Percentiles rank a stretch among this genome's conserved stretches.
Conservation (phyloP, 2,113 vertebrate species). For the Casuarius casuarius region DNA sequence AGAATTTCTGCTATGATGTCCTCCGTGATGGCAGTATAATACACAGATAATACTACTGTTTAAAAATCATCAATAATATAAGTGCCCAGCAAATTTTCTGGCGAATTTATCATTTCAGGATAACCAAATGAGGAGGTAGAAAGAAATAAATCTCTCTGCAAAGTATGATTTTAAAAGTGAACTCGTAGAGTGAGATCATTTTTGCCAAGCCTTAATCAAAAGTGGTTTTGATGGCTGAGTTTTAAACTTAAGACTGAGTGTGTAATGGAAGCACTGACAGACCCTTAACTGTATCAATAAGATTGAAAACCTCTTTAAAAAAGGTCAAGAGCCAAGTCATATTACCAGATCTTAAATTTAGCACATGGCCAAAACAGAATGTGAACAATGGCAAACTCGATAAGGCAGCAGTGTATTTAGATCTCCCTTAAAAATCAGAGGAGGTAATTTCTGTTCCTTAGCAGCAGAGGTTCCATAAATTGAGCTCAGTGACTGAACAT, state of each 20-base stretch:
- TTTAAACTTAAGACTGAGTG: conserved; percentile 1
- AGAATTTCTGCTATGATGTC: background rate
- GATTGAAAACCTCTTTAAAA: background rate
- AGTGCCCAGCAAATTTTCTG: background rate
- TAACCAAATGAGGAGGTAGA: background rate
- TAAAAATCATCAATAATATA: background rate
- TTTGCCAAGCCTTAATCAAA: conserved; percentile 26
- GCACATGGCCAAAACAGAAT: background rate
- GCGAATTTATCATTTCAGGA: background rate
- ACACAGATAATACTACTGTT: background rate
- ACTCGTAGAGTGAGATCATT: background rate
- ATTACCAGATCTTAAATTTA: background rate
- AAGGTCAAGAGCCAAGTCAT: background rate
- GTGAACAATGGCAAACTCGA: background rate
- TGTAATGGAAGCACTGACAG: conserved; percentile 40
- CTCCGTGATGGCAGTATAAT: background rate
- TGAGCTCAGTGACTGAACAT: background rate
- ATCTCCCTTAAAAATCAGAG: background rate
- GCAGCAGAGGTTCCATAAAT: background rate
- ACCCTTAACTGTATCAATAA: conserved; percentile 8
- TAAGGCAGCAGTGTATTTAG: background rate
- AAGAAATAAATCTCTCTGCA: background rate
- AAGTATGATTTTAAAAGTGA: background rate
- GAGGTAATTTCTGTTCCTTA: background rate
- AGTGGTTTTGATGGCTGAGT: conserved; percentile 5